Conservation (phyloP, 92 coral and sea anemone genomes). For the Isaurus tuberculatus region DNA sequence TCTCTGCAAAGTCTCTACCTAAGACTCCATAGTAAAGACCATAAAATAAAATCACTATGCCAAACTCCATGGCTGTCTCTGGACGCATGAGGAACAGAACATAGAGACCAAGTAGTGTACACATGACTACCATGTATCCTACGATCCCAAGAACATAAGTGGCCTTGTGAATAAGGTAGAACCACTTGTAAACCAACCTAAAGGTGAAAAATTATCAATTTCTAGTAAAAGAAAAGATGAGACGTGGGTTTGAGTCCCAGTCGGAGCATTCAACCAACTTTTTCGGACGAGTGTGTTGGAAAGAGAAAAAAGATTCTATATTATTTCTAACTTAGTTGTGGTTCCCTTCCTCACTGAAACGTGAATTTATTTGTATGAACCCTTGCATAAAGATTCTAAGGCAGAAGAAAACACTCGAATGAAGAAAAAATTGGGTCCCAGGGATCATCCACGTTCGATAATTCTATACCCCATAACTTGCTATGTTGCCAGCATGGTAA, state of each 20-base stretch:
- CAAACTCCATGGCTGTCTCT: conserved; percentile 95
- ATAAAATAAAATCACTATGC: conserved; percentile 88
- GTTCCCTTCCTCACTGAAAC: too few species aligned
- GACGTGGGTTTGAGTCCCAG: too few species aligned
- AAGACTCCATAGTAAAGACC: conserved; percentile 98
- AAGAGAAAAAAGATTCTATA: too few species aligned
- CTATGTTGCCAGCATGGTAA: too few species aligned
- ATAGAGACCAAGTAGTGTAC: conserved; percentile 89
- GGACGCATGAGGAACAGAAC: conserved; percentile 86
- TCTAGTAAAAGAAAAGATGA: not conserved
- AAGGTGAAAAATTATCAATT: not conserved
- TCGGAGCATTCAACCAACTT: too few species aligned
- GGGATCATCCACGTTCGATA: too few species aligned
- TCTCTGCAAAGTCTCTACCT: conserved; percentile 99
- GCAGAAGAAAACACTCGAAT: too few species aligned
- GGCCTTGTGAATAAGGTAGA: conserved; percentile 84
- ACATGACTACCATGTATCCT: conserved; percentile 89
- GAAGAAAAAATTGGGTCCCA: too few species aligned
- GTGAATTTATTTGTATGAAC: too few species aligned
- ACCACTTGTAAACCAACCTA: conserved; percentile 99
- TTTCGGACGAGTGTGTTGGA: not conserved
- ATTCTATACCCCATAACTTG: too few species aligned
- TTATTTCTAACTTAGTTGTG: too few species aligned
- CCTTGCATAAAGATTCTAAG: too few species aligned
- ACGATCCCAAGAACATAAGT: conserved; percentile 90